Evolutionary conservation across 2,797 vertebrate genomes (phyloP), one percentile per base, ranked within the genome.

Genomic region (Tenualosa thibaudeaui): DNA sequence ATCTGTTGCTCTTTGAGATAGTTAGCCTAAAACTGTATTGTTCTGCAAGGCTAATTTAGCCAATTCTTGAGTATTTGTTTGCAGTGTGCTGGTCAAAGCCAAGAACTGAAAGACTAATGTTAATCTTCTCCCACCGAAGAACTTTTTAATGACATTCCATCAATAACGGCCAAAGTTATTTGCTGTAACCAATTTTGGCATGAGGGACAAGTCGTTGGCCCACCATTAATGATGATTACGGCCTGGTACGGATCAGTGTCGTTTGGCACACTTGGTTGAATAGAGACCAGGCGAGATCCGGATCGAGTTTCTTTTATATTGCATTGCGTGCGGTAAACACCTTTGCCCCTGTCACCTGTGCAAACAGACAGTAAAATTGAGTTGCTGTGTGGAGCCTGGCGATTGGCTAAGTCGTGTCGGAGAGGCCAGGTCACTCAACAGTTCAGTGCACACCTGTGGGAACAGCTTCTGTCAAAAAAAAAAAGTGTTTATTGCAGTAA

Each of bases 21-120:
- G 19, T 83, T 22, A 37, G 56, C 56, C 13, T 46, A 83, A 26
- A 83, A 68, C 17, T 46, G 58, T 62, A 86, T 86, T 65, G 88
- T 82, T 85, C 81, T 88, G 78, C 86, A 65, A 40, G n/a, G 65
- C 85, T 84, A 49, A 83, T 86, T 87, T 68, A 5, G 85, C 83
- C 85, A 86, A 75, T 89, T 87, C 75, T 81, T 85, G 86, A 85
- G 85, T 88, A 90, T 93, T 92, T 92, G 91, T 92, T 92, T 92
- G 85, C 83, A 84, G 89, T 92, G 88, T 53, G 81, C 81, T 50
- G 50, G 58, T 15, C 43, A 87, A 86, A 81, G 83, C 85, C 53
- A 83, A 19, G 24, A 89, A 89, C 91, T 82, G 7, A 88, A 54
- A 83, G 53, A 89, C 89, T 90, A 92, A 92, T 91, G 87, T 85